A percentile compares a stretch with the other conserved stretches of the same genome.
Evolutionary conservation across 2,888 invertebrate species (phyloP).

Genomic region (Halictus ligatus): DNA sequence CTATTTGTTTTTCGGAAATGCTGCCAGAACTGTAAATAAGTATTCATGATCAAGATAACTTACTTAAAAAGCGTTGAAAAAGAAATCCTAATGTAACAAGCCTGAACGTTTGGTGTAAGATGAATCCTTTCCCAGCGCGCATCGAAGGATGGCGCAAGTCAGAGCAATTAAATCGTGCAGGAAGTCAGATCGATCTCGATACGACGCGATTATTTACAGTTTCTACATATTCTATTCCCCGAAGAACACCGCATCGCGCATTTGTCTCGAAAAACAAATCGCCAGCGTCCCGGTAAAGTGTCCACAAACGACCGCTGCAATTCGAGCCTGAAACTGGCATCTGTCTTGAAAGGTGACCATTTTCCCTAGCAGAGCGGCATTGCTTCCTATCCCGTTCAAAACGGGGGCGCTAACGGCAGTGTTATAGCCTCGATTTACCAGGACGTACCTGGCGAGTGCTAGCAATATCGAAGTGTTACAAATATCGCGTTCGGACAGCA

Average conservation of each 20-base stretch:
- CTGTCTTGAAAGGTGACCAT: not conserved
- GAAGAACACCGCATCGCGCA: not conserved
- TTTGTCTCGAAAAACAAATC: not conserved
- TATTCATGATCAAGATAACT: too few relatives aligned
- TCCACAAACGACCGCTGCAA: not conserved
- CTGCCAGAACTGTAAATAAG: too few relatives aligned
- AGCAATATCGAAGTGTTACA: not conserved
- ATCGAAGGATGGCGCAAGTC: not conserved
- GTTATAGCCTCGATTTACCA: not conserved
- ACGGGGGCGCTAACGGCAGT: not conserved
- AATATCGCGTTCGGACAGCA: not conserved
- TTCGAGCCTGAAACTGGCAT: not conserved
- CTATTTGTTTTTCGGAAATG: too few relatives aligned
- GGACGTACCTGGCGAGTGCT: not conserved
- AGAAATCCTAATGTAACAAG: too few relatives aligned
- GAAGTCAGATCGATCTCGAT: slow-evolving; percentile 12
- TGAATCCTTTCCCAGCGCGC: not conserved
- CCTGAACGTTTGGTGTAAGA: not conserved
- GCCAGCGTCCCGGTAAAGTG: not conserved
- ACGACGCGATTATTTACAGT: not conserved
- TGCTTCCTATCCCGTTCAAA: not conserved
- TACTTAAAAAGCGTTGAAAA: too few relatives aligned
- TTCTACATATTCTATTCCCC: too few relatives aligned
- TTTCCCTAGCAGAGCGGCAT: not conserved
- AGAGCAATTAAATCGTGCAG: not conserved